A percentile compares a stretch with the other conserved stretches of the same genome.
These are phyloP conservation scores for Dysidea cf. avara DNA, from an alignment of 37 sponge, comb jelly and placozoan species.

Conservation along the genomic window DNA sequence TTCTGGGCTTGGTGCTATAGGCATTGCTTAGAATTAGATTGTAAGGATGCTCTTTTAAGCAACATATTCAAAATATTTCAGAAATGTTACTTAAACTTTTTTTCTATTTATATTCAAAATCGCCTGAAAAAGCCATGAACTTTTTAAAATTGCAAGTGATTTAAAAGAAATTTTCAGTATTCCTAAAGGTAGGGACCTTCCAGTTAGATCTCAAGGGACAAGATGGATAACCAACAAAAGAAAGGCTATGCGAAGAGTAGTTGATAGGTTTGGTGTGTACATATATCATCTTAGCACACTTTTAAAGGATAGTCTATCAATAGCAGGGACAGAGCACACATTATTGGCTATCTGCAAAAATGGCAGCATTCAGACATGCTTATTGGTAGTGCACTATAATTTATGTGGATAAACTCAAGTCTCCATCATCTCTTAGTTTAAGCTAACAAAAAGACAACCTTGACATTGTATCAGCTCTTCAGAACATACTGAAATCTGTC, in stretches of 20 bases:
- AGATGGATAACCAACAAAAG: conserved; percentile 55
- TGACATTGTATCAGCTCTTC: conserved; percentile 38
- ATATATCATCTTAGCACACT: conserved; percentile 26
- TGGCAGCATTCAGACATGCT: conserved; percentile 33
- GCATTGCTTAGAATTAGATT: conserved; percentile 13
- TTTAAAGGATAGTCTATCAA: conserved; percentile 18
- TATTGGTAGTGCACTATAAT: conserved; percentile 50
- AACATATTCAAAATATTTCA: neutral
- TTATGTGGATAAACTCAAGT: conserved; percentile 34
- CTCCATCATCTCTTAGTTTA: conserved; percentile 24
- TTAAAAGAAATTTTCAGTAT: conserved; percentile 49
- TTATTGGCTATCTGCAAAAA: conserved; percentile 55
- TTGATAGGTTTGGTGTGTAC: conserved; percentile 50
- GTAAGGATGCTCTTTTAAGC: conserved; percentile 14
- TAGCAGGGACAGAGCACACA: conserved; percentile 15
- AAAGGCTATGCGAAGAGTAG: conserved; percentile 34
- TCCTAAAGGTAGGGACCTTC: conserved; percentile 32
- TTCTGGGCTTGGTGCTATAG: conserved; percentile 1
- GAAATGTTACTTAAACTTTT: conserved; percentile 19
- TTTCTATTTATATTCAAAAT: conserved; percentile 41
- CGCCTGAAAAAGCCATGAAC: conserved; percentile 46
- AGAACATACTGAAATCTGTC: neutral
- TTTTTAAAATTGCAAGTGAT: conserved; percentile 24
- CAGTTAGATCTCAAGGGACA: conserved; percentile 47
- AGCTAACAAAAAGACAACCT: conserved; percentile 32